These are phyloP conservation scores for Beroe ovata DNA, from an alignment of 37 sponge, comb jelly and placozoan genomes.

Conservation along the genomic window DNA sequence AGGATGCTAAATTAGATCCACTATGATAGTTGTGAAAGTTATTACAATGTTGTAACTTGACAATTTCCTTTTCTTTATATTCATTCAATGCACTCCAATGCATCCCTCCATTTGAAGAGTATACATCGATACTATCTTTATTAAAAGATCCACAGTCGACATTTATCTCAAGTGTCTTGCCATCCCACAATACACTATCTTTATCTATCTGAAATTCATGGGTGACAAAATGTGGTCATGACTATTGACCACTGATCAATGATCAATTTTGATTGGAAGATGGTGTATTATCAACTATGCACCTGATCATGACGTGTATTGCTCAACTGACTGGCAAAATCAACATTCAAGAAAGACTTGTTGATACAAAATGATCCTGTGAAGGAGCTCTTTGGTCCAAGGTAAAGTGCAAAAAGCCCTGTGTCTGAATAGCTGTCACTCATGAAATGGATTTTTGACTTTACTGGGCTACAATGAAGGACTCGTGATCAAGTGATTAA, in stretches of 20 bases:
- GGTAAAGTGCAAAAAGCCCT: background rate
- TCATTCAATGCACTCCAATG: constrained; percentile 30
- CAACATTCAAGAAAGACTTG: background rate
- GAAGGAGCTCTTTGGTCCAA: background rate
- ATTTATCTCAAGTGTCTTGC: background rate
- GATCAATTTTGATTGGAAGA: too few relatives aligned
- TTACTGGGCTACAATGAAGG: too few relatives aligned
- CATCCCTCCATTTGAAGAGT: background rate
- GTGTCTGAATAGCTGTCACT: background rate
- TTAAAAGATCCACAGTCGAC: background rate
- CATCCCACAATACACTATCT: constrained; percentile 11
- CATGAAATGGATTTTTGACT: too few relatives aligned
- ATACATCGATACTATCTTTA: background rate
- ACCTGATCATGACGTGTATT: too few relatives aligned
- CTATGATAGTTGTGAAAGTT: constrained; percentile 1
- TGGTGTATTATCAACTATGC: too few relatives aligned
- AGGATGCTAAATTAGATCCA: background rate
- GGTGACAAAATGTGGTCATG: too few relatives aligned
- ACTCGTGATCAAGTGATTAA: too few relatives aligned
- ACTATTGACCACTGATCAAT: too few relatives aligned
- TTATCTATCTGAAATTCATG: constrained; percentile 13
- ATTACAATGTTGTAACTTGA: constrained; percentile 7
- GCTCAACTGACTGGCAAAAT: background rate
- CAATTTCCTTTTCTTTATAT: background rate
- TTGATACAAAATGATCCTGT: background rate